Conservation (phyloP, 2,797 vertebrate species). For the Melanitta fusca region DNA sequence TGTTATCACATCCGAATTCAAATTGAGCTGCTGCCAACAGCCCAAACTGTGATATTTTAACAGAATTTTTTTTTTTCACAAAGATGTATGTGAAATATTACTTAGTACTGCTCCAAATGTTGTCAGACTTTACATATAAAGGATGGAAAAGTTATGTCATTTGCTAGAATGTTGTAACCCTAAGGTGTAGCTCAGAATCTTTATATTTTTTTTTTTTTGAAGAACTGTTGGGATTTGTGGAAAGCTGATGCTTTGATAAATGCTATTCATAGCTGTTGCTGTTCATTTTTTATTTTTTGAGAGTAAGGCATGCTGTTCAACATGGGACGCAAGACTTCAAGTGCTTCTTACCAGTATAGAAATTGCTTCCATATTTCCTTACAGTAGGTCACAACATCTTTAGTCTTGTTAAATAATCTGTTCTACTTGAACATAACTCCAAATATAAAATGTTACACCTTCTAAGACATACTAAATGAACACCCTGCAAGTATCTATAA, state of each 20-base stretch:
- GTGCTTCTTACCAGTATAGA: fast-evolving
- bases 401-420: not conserved
- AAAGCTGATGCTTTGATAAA: not conserved
- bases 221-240: not conserved
- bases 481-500: not conserved
- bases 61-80: not conserved
- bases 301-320: not conserved
- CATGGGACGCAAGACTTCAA: not conserved
- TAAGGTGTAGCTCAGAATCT: not conserved
- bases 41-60: not conserved
- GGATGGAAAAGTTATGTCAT: not conserved
- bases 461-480: not conserved
- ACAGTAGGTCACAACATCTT: not conserved
- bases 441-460: not conserved
- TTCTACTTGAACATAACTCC: not conserved
- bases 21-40: not conserved
- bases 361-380: not conserved
- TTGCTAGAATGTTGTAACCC: not conserved
- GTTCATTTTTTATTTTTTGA: not conserved
- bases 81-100: not conserved
- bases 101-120: not conserved
- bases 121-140: not conserved
- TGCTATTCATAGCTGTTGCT: not conserved
- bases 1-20: not conserved
- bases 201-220: not conserved